These are phyloP conservation scores for Nudaria mundana DNA, from an alignment of 2,888 invertebrate genomes.

Conservation along the genomic window DNA sequence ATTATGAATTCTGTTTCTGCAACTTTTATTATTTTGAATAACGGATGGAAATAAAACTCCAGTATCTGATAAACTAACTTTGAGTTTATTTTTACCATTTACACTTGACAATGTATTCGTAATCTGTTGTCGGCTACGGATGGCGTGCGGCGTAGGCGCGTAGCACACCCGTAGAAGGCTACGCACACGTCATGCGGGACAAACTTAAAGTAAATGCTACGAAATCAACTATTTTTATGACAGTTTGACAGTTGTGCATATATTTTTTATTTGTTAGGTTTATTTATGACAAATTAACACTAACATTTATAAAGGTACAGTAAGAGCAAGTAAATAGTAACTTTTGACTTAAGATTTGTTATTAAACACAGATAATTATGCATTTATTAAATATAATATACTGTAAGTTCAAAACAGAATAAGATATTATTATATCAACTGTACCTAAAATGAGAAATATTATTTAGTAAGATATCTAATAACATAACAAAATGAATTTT, in stretches of 20 bases:
- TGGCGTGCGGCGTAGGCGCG: constrained; percentile 68
- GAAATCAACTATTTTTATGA: constrained; percentile 39
- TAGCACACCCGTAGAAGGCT: constrained; percentile 68
- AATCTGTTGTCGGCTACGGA: constrained; percentile 78
- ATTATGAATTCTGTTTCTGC: too few species aligned
- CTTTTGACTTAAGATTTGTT: constrained; percentile 15
- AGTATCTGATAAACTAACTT: constrained; percentile 82
- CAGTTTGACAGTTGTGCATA: constrained; percentile 25
- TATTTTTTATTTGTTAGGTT: constrained; percentile 5
- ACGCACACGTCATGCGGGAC: constrained; percentile 57
- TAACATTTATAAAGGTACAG: constrained; percentile 30
- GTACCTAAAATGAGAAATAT: constrained; percentile 41
- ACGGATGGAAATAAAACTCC: constrained; percentile 65
- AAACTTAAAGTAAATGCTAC: constrained; percentile 53
- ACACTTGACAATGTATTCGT: constrained; percentile 82
- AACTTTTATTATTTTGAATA: too few species aligned
- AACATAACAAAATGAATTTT: constrained; percentile 44
- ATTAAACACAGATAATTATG: constrained; percentile 6
- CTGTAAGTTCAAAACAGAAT: constrained; percentile 19
- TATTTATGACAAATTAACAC: constrained; percentile 25
- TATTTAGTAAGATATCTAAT: constrained; percentile 38
- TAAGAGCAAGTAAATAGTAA: too few species aligned
- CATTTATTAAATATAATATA: constrained; percentile 12
- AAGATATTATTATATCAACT: constrained; percentile 28
- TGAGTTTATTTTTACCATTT: constrained; percentile 83